Conservation (phyloP, 2,797 vertebrate species). For the Coregonus sp. region DNA sequence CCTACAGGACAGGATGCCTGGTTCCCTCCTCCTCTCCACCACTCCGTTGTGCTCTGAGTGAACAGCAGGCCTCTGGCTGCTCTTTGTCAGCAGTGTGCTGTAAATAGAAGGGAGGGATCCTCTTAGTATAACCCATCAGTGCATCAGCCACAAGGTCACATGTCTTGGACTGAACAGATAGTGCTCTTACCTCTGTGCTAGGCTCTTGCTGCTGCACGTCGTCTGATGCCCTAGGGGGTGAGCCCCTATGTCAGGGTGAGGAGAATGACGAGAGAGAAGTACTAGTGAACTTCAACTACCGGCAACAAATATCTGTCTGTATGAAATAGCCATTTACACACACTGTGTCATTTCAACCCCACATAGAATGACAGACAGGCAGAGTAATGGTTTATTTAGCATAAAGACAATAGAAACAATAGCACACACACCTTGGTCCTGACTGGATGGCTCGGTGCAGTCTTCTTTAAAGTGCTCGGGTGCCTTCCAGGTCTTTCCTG, state of each 20-base stretch:
- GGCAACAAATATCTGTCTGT: too few relatives aligned
- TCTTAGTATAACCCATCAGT: not conserved
- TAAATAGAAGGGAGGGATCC: not conserved
- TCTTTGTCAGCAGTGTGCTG: not conserved
- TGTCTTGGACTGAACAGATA: not conserved
- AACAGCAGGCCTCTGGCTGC: not conserved
- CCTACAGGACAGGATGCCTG: not conserved
- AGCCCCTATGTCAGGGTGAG: not conserved
- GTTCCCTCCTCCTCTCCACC: not conserved
- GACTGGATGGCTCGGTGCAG: not conserved
- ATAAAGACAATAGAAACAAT: not conserved
- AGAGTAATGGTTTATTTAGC: too few relatives aligned
- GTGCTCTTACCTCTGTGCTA: not conserved
- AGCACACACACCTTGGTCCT: not conserved
- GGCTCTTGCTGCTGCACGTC: not conserved
- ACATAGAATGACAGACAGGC: not conserved
- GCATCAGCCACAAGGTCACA: not conserved
- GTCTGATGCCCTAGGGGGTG: not conserved
- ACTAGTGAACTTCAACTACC: too few relatives aligned
- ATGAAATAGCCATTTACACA: not conserved
- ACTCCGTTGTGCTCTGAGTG: not conserved
- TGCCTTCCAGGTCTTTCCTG: not conserved
- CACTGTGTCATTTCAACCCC: not conserved
- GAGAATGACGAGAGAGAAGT: not conserved
- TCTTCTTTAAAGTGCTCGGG: not conserved